Evolutionary conservation across 1,140 invertebrate species (phyloP).

Genomic region (Neoseiulus cucumeris): DNA sequence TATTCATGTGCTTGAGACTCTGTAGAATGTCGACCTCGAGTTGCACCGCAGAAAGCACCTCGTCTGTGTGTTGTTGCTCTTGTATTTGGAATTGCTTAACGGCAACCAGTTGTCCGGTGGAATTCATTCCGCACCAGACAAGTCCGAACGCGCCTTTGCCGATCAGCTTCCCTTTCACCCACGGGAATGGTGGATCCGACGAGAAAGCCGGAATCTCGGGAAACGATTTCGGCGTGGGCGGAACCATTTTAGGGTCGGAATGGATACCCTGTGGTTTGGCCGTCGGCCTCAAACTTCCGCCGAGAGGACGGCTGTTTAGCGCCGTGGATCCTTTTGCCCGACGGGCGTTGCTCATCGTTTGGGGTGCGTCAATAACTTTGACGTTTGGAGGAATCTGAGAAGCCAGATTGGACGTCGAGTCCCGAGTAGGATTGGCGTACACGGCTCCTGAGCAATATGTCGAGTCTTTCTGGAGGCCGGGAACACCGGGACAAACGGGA

Average conservation of each 20-base stretch:
- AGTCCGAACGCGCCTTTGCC: conserved; percentile 6
- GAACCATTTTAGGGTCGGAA: neutral
- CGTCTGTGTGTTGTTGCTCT: conserved; percentile 1
- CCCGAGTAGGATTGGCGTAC: neutral
- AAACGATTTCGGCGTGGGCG: neutral
- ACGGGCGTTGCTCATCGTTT: conserved; percentile 9
- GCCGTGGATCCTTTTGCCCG: conserved; percentile 4
- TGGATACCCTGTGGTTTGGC: conserved; percentile 1
- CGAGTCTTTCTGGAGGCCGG: neutral
- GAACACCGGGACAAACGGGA: neutral
- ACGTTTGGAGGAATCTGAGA: conserved; percentile 9
- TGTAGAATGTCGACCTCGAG: conserved; percentile 8
- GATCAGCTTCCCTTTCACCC: conserved; percentile 5
- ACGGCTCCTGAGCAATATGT: neutral
- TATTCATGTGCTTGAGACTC: conserved; percentile 12
- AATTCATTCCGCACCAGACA: conserved; percentile 11
- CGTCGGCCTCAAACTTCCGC: neutral
- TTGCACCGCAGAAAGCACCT: conserved; percentile 7
- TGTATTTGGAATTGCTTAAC: conserved; percentile 13
- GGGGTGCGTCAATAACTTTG: conserved; percentile 1
- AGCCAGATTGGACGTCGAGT: conserved; percentile 8
- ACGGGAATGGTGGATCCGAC: conserved; percentile 6
- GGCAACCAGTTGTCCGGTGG: conserved; percentile 7
- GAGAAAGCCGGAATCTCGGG: conserved; percentile 9
- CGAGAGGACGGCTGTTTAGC: neutral